Base-by-base conservation (phyloP, 2,113 vertebrate species). In the Dendrocopos noguchii region DNA sequence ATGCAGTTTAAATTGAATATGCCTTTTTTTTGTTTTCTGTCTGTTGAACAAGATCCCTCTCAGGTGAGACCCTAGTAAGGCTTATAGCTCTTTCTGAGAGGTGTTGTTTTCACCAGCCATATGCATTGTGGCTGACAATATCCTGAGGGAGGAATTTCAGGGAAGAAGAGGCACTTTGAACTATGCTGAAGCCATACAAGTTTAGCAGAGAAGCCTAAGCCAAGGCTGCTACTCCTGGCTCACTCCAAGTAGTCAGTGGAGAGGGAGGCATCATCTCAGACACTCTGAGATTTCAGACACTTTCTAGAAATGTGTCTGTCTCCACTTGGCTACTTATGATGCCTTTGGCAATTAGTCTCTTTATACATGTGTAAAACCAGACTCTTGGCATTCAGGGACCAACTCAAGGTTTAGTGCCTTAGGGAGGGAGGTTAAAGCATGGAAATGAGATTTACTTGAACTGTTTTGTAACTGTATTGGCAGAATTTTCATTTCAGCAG, bases 1-100 rank as follows among this genome's bases (percentile, higher is more conserved):
- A 93, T 72, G 33, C 65, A 34, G 34, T 82, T 96, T 87, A 82
- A 95, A 87, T 95, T 92, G 90, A 87, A 90, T 74, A 56, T 44
- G 27, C 47, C 14, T 44, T 44, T 44, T 42, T 44, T 44, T 44
- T 44, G 42, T 44, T 90, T 94, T 82, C 39, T 93, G n/a, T 84
- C 90, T 39, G 11, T 47, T 52, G 19, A 86, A 72, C 8, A 74
- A 72, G 22, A 79, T 47, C 75, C 4, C 11, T 75, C 25, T 84
- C 46, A 50, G 12, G 16, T 36, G 29, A 90, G 34, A 64, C 16
- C 12, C 47, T 83, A 2, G 78, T 77, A 83, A 47, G 21, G 9
- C 5, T 59, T 66, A 10, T 16, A 87, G 15, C 11, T 64, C 15
- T 60, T 60, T 47, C 10, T 44, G 52, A 82, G 52, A 82, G 28